Percentiles rank a stretch among this genome's conserved stretches.
These are phyloP conservation scores for Bursaphelenchus mucronatus DNA, from an alignment of 1,140 invertebrate genomes.

Conservation along the genomic window DNA sequence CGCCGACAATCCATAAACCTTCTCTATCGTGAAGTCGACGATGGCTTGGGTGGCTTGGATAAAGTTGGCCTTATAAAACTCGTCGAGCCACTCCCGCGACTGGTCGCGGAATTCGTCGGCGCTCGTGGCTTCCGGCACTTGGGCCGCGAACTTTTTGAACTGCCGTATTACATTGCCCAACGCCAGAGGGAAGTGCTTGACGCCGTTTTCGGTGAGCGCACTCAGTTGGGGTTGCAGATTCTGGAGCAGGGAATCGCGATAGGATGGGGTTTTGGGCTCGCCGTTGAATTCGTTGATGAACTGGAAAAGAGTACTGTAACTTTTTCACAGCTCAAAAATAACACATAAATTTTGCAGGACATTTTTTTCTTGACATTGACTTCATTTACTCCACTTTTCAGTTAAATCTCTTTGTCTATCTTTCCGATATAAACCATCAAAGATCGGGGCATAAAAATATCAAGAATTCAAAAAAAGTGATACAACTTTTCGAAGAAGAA, in stretches of 20 bases:
- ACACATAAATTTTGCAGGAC: no score
- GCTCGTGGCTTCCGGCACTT: background rate
- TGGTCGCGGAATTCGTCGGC: conserved; percentile 11
- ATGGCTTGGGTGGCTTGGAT: conserved; percentile 20
- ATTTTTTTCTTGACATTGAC: no score
- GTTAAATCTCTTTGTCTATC: no score
- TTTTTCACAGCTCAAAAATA: background rate
- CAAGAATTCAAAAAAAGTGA: no score
- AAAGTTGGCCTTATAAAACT: conserved; percentile 27
- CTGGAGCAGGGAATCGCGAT: conserved; percentile 19
- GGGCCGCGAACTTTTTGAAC: conserved; percentile 27
- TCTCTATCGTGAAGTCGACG: conserved; percentile 28
- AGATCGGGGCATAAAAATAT: no score
- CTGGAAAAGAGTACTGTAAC: conserved; percentile 5
- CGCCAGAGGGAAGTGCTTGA: conserved; percentile 24
- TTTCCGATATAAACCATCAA: no score
- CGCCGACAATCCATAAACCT: conserved; percentile 15
- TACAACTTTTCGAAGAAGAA: no score
- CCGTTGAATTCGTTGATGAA: conserved; percentile 6
- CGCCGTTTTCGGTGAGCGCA: conserved; percentile 30
- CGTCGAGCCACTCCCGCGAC: conserved; percentile 15
- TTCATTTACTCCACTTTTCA: no score
- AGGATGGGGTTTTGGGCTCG: conserved; percentile 6
- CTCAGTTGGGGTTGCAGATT: conserved; percentile 20
- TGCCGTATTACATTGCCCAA: conserved; percentile 31